A percentile compares a stretch with the other conserved stretches of the same genome.
These are phyloP conservation scores for Macrocentrus cingulum DNA, from an alignment of 1,140 invertebrate genomes.

Conservation along the genomic window DNA sequence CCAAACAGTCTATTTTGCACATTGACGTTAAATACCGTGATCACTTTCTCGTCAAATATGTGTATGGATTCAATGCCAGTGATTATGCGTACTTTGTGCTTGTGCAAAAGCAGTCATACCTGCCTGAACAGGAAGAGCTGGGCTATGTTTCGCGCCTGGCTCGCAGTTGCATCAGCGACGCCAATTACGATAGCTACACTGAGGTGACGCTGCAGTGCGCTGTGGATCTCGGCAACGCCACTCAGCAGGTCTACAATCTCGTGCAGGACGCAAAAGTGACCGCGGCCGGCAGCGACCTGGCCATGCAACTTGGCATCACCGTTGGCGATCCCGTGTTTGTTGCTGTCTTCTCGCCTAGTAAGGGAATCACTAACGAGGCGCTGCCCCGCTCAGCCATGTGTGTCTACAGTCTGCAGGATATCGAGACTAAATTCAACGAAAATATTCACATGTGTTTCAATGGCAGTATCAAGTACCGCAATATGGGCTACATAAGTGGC, in stretches of 20 bases:
- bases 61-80: slow-evolving; percentile 93
- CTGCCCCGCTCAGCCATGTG: slow-evolving; percentile 80
- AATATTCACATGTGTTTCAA: slow-evolving; percentile 98
- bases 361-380: slow-evolving; percentile 79
- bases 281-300: slow-evolving; percentile 77
- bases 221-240: slow-evolving; percentile 57
- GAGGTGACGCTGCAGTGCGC: slow-evolving; percentile 90
- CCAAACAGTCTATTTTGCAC: slow-evolving; percentile 81
- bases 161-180: slow-evolving; percentile 89
- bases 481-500: slow-evolving; percentile 92
- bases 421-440: slow-evolving; percentile 91
- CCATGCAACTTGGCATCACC: slow-evolving; percentile 75
- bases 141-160: slow-evolving; percentile 89
- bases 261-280: slow-evolving; percentile 88
- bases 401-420: slow-evolving; percentile 81
- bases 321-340: slow-evolving; percentile 78
- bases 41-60: slow-evolving; percentile 91
- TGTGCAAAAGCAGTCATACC: slow-evolving; percentile 89
- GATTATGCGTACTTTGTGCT: slow-evolving; percentile 94
- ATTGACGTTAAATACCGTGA: slow-evolving; percentile 94
- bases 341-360: slow-evolving; percentile 81
- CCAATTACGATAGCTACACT: slow-evolving; percentile 92
- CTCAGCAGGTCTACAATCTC: slow-evolving; percentile 75
- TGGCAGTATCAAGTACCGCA: slow-evolving; percentile 85
- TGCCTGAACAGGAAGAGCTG: slow-evolving; percentile 82